Base-by-base conservation (phyloP, 2,797 vertebrate genomes). In the Acanthurus lineatus region DNA sequence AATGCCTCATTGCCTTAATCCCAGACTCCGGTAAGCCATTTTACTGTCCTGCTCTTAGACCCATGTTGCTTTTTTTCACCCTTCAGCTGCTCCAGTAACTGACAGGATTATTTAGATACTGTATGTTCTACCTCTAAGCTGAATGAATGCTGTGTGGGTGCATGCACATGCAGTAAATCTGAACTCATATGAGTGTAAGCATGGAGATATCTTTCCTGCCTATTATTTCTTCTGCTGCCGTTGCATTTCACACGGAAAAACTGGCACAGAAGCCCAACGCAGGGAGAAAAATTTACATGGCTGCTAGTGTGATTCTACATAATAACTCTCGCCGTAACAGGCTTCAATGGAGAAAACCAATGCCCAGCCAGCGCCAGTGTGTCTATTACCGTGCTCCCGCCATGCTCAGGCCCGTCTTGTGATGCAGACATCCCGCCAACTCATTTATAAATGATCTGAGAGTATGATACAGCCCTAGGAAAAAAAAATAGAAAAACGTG, bases 361-460 rank as follows among this genome's bases (percentile, higher is more conserved):
- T 5, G 32, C 65, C 47, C 19, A 44, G 75, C 78, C 76, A 70
- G 69, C 77, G 73, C 74, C 25, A 25, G 74, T 48, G 76, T 72
- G 81, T 85, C 74, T 82, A 69, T 82, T 79, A 83, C 80, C n/a
- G 3, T 60, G 76, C 86, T 83, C 62, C 73, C 38, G 22, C 79
- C 75, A 53, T 60, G 70, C 85, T 84, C 76, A 73, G 85, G 77
- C 91, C 84, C 69, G 69, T 93, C 85, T 92, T 76, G 35, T 79
- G 72, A 92, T 90, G 89, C 91, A 93, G 91, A 93, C 90, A 81
- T 83, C 82, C 88, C 84, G 88, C 89, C 93, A 91, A 89, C 93
- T 95, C 94, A 95, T 95, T 94, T 93, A 94, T 95, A 94, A 94
- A 95, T 96, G 92, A 95, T 95, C 93, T 94, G 79, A 94, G 91